These are phyloP conservation scores for Romanogobio albipinnatus DNA, from an alignment of 2,113 vertebrate species.

Conservation along the genomic window DNA sequence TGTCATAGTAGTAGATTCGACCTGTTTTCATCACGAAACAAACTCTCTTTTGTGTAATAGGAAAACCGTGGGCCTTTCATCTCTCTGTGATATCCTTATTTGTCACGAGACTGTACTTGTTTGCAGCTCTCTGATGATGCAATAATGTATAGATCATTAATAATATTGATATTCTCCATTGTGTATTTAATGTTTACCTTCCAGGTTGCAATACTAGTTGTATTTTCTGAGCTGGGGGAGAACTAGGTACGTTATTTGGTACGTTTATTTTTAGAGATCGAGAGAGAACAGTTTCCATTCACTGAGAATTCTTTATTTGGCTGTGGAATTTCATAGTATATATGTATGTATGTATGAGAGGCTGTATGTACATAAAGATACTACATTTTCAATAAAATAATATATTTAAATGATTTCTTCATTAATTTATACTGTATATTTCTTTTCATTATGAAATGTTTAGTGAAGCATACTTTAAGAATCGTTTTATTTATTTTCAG, in stretches of 20 bases:
- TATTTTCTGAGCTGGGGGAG: constrained; percentile 73
- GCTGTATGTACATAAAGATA: constrained; percentile 86
- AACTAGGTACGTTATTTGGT: constrained; percentile 64
- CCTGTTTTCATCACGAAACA: constrained; percentile 69
- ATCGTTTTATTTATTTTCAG: constrained; percentile 60
- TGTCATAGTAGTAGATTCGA: constrained; percentile 65
- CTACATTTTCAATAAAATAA: constrained; percentile 89
- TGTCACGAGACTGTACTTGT: constrained; percentile 79
- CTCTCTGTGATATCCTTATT: constrained; percentile 70
- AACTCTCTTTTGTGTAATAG: constrained; percentile 67
- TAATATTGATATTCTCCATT: constrained; percentile 80
- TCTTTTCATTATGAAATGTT: constrained; percentile 50
- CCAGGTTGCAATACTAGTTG: constrained; percentile 73
- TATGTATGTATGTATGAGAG: constrained; percentile 77
- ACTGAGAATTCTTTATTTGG: constrained; percentile 67
- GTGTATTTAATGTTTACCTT: constrained; percentile 79
- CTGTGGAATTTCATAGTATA: constrained; percentile 77
- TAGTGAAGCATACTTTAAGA: not conserved
- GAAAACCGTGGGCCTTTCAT: constrained; percentile 69
- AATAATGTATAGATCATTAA: constrained; percentile 91
- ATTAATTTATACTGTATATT: constrained; percentile 53
- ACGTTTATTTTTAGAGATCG: constrained; percentile 68
- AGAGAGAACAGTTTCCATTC: constrained; percentile 65
- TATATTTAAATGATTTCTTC: constrained; percentile 64
- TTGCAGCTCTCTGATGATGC: constrained; percentile 85